These are phyloP conservation scores for Gymnothorax javanicus DNA, from an alignment of 2,797 vertebrate species.

Conservation along the genomic window DNA sequence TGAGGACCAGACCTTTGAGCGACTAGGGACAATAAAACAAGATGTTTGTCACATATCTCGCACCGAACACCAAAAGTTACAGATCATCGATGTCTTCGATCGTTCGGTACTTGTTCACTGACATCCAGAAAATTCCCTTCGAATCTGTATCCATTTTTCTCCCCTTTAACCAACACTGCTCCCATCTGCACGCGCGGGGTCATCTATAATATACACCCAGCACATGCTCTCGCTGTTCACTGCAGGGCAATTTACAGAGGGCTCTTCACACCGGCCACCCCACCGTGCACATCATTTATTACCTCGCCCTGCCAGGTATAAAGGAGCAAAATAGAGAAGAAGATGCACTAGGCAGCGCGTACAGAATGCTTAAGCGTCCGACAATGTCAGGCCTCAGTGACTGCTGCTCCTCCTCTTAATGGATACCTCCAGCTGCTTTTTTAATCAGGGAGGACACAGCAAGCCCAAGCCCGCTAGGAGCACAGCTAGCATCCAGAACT, in stretches of 20 bases:
- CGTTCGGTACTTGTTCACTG: no score
- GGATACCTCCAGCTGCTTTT: constrained; percentile 54
- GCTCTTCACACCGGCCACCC: constrained; percentile 2
- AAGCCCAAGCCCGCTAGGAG: constrained; percentile 31
- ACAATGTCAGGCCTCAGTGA: constrained; percentile 51
- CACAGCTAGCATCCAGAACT: constrained; percentile 22
- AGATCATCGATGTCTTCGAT: no score
- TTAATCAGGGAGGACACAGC: constrained; percentile 60
- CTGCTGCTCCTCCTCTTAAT: constrained; percentile 66
- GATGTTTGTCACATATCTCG: no score
- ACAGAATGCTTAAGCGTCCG: constrained; percentile 70
- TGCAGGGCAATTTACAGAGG: not conserved
- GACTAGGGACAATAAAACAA: no score
- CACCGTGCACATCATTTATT: constrained; percentile 42
- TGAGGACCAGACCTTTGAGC: no score
- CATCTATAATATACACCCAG: not conserved
- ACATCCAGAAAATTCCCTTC: no score
- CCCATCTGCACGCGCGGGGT: not conserved
- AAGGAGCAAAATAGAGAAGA: constrained; percentile 55
- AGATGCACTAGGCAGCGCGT: constrained; percentile 55
- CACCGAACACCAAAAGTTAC: no score
- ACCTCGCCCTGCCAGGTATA: constrained; percentile 58
- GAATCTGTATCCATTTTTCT: not conserved
- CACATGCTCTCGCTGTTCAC: not conserved
- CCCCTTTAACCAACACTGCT: not conserved